Evolutionary conservation across 2,113 vertebrate species (phyloP).

Genomic region (Catharus fuscescens): DNA sequence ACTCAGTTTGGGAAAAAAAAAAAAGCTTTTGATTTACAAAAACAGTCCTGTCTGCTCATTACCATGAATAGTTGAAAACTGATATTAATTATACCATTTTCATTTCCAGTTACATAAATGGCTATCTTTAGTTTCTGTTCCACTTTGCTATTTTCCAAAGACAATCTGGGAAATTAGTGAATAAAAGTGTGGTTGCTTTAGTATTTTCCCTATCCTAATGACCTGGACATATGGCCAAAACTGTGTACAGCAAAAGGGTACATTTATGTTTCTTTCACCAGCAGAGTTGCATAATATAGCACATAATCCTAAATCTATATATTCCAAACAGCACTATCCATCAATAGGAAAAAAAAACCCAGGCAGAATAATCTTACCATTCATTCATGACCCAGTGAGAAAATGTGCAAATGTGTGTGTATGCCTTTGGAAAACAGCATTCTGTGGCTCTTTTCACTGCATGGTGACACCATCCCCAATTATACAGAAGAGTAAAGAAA

Average conservation of each 20-base stretch:
- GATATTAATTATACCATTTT: not conserved
- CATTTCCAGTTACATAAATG: not conserved
- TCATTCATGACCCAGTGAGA: slow-evolving; percentile 24
- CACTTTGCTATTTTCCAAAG: not conserved
- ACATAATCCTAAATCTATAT: not conserved
- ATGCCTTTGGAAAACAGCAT: slow-evolving; percentile 31
- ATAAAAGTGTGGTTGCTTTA: not conserved
- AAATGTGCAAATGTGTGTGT: not conserved
- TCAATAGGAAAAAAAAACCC: not conserved
- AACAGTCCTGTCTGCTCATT: not conserved
- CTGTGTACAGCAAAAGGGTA: not conserved
- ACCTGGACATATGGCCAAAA: not conserved
- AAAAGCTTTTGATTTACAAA: not conserved
- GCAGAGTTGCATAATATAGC: not conserved
- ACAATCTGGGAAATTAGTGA: not conserved
- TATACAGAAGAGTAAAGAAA: slow-evolving; percentile 56
- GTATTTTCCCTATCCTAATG: not conserved
- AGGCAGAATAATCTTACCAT: slow-evolving; percentile 51
- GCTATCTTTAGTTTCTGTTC: not conserved
- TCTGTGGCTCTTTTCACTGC: slow-evolving; percentile 55
- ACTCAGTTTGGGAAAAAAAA: not conserved
- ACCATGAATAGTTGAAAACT: not conserved
- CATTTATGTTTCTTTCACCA: not conserved
- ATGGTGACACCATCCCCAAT: slow-evolving; percentile 50
- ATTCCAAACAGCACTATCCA: not conserved